Conservation (phyloP, 1,140 invertebrate genomes). For the Parasteatoda tepidariorum region DNA sequence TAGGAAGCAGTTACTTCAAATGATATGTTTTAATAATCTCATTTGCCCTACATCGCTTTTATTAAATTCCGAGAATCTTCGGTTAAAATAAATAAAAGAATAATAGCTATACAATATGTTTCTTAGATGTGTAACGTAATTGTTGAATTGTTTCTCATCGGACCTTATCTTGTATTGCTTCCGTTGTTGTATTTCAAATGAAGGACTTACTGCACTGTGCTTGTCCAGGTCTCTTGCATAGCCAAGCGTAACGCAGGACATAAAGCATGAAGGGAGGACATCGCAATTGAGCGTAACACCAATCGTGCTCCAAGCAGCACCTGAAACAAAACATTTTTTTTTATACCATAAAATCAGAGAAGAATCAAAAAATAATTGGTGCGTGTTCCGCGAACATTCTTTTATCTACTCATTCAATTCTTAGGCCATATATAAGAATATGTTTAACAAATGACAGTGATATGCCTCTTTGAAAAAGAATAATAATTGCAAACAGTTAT, state of each 20-base stretch:
- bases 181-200: not conserved
- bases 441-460: no score
- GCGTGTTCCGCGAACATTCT: not conserved
- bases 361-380: not conserved
- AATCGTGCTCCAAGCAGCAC: constrained; percentile 70
- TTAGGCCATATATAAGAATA: no score
- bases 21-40: no score
- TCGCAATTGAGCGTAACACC: constrained; percentile 66
- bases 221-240: constrained; percentile 78
- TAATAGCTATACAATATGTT: no score
- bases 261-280: constrained; percentile 87
- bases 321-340: constrained; percentile 62
- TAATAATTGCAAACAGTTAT: no score
- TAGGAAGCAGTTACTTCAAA: no score
- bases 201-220: constrained; percentile 79
- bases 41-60: no score
- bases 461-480: no score
- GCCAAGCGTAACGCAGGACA: constrained; percentile 89
- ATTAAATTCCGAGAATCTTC: no score
- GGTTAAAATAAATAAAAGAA: no score
- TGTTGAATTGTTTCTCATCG: not conserved
- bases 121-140: no score
- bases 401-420: not conserved
- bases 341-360: not conserved
- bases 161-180: not conserved